Evolutionary conservation across 2,797 vertebrate species (phyloP), one percentile per base, ranked within the genome.

Genomic region (Argyrosomus regius): DNA sequence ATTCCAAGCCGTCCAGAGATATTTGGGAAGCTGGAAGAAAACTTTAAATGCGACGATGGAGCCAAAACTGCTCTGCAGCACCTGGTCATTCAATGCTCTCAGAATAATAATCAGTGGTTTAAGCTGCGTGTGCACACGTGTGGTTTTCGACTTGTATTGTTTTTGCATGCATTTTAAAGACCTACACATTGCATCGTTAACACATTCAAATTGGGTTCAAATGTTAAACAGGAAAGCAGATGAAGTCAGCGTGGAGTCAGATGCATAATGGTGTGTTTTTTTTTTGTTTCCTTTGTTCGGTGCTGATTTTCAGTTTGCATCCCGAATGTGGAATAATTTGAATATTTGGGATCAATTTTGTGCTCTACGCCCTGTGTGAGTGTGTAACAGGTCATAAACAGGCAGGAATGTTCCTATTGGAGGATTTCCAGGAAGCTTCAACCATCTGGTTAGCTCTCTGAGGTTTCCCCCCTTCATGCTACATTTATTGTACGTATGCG

Each of bases 381-480:
- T 79, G 83, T 81, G 91, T 81, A 92, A 94, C 92, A 93, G 94
- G 89, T 94, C 93, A 93, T 94, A 95, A 96, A 95, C 92, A 92
- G 81, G 78, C 89, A 93, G 93, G 92, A 95, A 94, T 94, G 92
- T 95, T 94, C 93, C 89, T 88, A 93, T 91, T 94, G 93, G 93
- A 91, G 60, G 77, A 81, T 87, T 86, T 94, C 91, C 91, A 90
- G 88, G 83, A 91, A 91, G 89, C 81, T 81, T 72, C 83, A 73
- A 87, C 86, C 93, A 94, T 94, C 92, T 92, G 91, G 88, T 91
- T 88, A 80, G 88, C 91, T 90, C 90, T 84, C 77, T 85, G 88
- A 90, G 89, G 86, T 89, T 92, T 90, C 87, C 89, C 83, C 70
- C 77, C 89, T 93, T 92, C 88, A 91, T 87, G 92, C 89, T 88